Conservation (phyloP, 1,140 invertebrate genomes). For the Zaprionus ghesquierei region DNA sequence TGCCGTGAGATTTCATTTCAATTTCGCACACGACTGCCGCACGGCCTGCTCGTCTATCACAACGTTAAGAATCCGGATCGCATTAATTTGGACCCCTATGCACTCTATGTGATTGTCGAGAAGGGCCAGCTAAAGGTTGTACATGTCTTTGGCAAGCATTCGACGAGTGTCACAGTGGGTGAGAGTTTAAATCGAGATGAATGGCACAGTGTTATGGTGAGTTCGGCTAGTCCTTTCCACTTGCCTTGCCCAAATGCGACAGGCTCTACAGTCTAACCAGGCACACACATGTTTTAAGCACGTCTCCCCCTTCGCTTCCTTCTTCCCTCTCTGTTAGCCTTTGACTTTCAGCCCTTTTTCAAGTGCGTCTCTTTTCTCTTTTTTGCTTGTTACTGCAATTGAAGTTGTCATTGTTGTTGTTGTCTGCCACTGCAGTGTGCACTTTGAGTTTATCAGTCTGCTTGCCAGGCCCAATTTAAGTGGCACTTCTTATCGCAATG, state of each 20-base stretch:
- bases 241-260: background rate
- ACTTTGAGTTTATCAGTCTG: conserved; percentile 14
- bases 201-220: conserved; percentile 92
- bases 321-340: conserved; percentile 16
- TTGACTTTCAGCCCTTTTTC: conserved; percentile 25
- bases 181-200: conserved; percentile 93
- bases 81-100: conserved; percentile 89
- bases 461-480: background rate
- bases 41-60: conserved; percentile 93
- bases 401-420: conserved; percentile 15
- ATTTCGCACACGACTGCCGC: conserved; percentile 92
- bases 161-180: conserved; percentile 93
- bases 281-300: too few species aligned
- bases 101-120: conserved; percentile 94
- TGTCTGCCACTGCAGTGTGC: background rate
- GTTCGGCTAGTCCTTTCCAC: conserved; percentile 25
- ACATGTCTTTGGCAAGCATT: conserved; percentile 93
- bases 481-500: background rate
- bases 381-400: conserved; percentile 24
- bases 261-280: background rate
- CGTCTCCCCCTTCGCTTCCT: background rate
- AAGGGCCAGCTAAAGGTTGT: conserved; percentile 94
- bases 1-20: conserved; percentile 94
- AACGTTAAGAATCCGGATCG: conserved; percentile 92
- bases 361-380: background rate